Base-by-base conservation (phyloP, 2,113 vertebrate species). In the Mellivora capensis region DNA sequence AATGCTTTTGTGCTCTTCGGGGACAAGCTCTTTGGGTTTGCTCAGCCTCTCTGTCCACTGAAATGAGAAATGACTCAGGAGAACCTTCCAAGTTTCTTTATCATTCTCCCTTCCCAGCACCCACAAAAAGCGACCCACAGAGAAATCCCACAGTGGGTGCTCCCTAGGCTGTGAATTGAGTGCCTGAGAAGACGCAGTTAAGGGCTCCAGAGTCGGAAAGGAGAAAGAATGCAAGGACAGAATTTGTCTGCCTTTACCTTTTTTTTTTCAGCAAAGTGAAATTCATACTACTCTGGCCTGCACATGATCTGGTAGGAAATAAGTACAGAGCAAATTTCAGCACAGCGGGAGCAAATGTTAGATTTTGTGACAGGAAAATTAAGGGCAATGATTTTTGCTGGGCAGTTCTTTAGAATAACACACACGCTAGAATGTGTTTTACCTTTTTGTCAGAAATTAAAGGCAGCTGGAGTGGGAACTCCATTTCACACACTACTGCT, bases 361-460 rank as follows among this genome's bases (percentile, higher is more conserved):
- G 80, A 80, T 74, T 88, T 37, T 94, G 12, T 94, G 80, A 79
- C 61, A 96, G 89, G 83, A 87, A 86, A 85, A 83, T 76, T 49
- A 87, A 67, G 82, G 8, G 27, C 29, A 61, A 0, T 90, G 69
- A 87, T 42, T 91, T 94, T 59, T 85, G 11, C 25, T 90, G 47
- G 64, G 49, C 47, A 42, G 15, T 23, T 89, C 47, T 79, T 83
- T 96, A 88, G 64, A 95, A 90, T 64, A 93, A 42, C 0, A 59
- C 27, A 54, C 12, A n/a, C 74, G 49, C 57, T 96, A 87, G 13
- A 80, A 62, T 1, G 7, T 83, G 29, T 64, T 95, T 37, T 91
- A 15, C 27, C 10, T 74, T 69, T 69, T 69, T 76, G 83, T 90
- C 14, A 84, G 37, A 97, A 87, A 93, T 71, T 90, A 42, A 90